These are phyloP conservation scores for Minunthozetes semirufus DNA, from an alignment of 2,888 invertebrate genomes.

Conservation along the genomic window DNA sequence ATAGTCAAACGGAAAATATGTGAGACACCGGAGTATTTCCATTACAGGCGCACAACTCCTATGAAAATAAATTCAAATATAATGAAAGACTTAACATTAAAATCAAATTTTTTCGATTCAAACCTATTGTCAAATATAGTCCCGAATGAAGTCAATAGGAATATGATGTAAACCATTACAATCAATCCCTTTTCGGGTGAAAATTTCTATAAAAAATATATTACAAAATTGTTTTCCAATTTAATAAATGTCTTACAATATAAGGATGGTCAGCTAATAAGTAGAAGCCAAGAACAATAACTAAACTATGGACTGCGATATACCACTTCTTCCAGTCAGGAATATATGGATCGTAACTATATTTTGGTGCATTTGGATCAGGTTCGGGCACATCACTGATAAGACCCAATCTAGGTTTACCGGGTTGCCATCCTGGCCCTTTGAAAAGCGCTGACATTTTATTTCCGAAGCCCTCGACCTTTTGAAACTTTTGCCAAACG, in stretches of 20 bases:
- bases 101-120: neutral
- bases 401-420: slow-evolving; percentile 65
- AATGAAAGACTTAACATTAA: neutral
- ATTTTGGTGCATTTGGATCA: slow-evolving; percentile 26
- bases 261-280: slow-evolving; percentile 30
- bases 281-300: slow-evolving; percentile 14
- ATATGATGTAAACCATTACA: slow-evolving; percentile 29
- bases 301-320: slow-evolving; percentile 1
- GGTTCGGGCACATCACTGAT: slow-evolving; percentile 69
- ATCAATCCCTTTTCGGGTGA: slow-evolving; percentile 28
- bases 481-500: slow-evolving; percentile 58
- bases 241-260: neutral
- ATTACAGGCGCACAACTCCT: neutral
- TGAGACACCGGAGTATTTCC: neutral
- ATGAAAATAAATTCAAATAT: neutral
- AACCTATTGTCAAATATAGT: slow-evolving; percentile 33
- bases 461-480: slow-evolving; percentile 53
- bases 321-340: slow-evolving; percentile 26
- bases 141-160: slow-evolving; percentile 30
- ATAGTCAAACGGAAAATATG: neutral
- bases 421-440: slow-evolving; percentile 83
- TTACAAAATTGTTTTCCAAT: neutral
- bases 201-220: neutral
- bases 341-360: slow-evolving; percentile 26
- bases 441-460: slow-evolving; percentile 66